phyloP scores from a whole-genome alignment of 2,888 invertebrate genomes.

The Agriopis aurantiaria region DNA sequence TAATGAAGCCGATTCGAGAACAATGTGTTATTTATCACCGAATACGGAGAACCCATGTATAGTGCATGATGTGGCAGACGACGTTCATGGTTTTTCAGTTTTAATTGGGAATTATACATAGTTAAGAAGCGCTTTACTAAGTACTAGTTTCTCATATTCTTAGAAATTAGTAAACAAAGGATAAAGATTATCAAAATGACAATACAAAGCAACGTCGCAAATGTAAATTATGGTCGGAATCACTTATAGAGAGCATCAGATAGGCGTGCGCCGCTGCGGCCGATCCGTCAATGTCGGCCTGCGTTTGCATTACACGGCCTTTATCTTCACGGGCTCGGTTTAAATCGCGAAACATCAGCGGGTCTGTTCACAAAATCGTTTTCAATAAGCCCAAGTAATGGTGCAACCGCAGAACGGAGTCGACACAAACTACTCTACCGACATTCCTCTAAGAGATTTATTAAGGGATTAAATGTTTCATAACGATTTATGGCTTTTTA shows the following conservation, averaged over 20 bases:
- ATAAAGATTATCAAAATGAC: conserved; percentile 74
- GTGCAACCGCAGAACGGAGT: conserved; percentile 67
- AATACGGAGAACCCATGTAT: conserved; percentile 50
- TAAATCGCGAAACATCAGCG: conserved; percentile 82
- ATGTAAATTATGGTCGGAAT: conserved; percentile 83
- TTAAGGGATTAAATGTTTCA: conserved; percentile 74
- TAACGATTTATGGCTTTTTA: conserved; percentile 78
- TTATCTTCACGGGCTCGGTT: conserved; percentile 79
- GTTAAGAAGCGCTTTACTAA: not conserved
- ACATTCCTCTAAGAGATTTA: conserved; percentile 69
- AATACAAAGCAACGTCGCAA: conserved; percentile 79
- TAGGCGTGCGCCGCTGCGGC: conserved; percentile 79
- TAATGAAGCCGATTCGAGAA: conserved; percentile 83
- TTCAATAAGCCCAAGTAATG: conserved; percentile 82
- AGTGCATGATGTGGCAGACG: conserved; percentile 15
- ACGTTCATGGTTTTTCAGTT: conserved; percentile 4
- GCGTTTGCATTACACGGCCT: conserved; percentile 84
- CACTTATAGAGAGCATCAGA: conserved; percentile 85
- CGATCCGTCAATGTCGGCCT: conserved; percentile 84
- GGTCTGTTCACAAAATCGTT: conserved; percentile 84
- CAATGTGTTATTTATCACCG: conserved; percentile 81
- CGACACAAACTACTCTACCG: conserved; percentile 66
- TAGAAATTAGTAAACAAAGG: conserved; percentile 65
- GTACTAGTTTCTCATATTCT: conserved; percentile 18
- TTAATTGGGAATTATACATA: conserved; percentile 14